Percentiles rank a stretch among this genome's conserved stretches.
These are phyloP conservation scores for Tribolium freemani DNA, from an alignment of 2,888 invertebrate genomes.

Conservation along the genomic window DNA sequence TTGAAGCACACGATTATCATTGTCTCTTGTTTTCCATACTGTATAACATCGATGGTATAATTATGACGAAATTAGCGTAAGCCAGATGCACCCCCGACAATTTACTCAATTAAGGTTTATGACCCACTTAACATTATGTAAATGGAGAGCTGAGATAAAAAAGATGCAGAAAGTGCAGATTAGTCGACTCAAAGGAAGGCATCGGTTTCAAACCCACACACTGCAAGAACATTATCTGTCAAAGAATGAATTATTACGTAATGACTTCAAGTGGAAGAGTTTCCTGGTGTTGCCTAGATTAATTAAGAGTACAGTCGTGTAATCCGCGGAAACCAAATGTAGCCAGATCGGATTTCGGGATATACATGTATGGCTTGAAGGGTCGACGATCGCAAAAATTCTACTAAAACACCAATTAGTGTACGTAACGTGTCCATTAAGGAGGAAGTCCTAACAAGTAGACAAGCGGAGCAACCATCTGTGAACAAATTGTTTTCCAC, in stretches of 20 bases:
- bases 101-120: conserved; percentile 23
- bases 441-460: conserved; percentile 6
- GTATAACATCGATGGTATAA: neutral
- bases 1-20: conserved; percentile 2
- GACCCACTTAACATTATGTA: conserved; percentile 10
- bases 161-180: conserved; percentile 15
- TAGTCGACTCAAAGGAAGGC: conserved; percentile 1
- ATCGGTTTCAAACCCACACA: conserved; percentile 5
- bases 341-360: neutral
- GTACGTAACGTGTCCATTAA: neutral
- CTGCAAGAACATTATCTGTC: conserved; percentile 20
- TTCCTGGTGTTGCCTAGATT: neutral
- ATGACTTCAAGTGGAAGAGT: conserved; percentile 20
- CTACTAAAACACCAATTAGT: neutral
- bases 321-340: conserved; percentile 4
- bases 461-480: neutral
- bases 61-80: neutral
- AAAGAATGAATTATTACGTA: conserved; percentile 17
- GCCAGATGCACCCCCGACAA: conserved; percentile 10
- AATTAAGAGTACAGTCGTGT: neutral
- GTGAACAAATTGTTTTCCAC: conserved; percentile 1
- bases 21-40: conserved; percentile 14
- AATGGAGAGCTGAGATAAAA: neutral
- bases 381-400: conserved; percentile 1
- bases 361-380: neutral